These are phyloP conservation scores for Actenoides lindsayi DNA, from an alignment of 2,113 vertebrate genomes.

Conservation along the genomic window DNA sequence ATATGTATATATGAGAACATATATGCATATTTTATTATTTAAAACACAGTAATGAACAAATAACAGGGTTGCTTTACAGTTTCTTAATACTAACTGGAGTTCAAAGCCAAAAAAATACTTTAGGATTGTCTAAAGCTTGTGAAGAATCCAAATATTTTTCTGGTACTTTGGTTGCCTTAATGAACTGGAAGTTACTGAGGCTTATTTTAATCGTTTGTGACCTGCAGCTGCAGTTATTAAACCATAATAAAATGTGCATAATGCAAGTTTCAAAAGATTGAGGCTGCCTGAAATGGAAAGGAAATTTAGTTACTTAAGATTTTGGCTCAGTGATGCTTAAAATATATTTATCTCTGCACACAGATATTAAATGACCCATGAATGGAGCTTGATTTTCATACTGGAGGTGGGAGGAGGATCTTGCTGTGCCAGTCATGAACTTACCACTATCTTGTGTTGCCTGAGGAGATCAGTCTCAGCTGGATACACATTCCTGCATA, in stretches of 20 bases:
- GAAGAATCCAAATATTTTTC: constrained; percentile 33
- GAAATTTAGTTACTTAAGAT: constrained; percentile 20
- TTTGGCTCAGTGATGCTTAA: constrained; percentile 46
- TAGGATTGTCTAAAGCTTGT: background rate
- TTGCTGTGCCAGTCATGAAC: background rate
- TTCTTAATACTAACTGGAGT: background rate
- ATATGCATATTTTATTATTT: background rate
- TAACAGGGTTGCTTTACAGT: background rate
- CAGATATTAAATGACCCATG: constrained; percentile 52
- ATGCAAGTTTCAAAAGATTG: background rate
- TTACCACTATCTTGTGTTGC: background rate
- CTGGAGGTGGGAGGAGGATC: background rate
- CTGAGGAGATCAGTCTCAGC: background rate
- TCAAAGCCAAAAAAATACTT: background rate
- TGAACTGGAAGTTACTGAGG: constrained; percentile 41
- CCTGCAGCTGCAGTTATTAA: constrained; percentile 26
- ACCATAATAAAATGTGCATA: constrained; percentile 33
- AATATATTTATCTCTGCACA: constrained; percentile 58
- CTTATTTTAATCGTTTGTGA: constrained; percentile 37
- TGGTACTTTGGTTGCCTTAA: constrained; percentile 31
- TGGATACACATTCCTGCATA: background rate
- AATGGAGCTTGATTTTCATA: constrained; percentile 1
- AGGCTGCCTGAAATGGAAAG: background rate
- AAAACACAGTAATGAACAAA: background rate
- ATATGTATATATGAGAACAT: background rate